Base-by-base conservation (phyloP, 2,888 invertebrate species). In the Bombyx huttoni region DNA sequence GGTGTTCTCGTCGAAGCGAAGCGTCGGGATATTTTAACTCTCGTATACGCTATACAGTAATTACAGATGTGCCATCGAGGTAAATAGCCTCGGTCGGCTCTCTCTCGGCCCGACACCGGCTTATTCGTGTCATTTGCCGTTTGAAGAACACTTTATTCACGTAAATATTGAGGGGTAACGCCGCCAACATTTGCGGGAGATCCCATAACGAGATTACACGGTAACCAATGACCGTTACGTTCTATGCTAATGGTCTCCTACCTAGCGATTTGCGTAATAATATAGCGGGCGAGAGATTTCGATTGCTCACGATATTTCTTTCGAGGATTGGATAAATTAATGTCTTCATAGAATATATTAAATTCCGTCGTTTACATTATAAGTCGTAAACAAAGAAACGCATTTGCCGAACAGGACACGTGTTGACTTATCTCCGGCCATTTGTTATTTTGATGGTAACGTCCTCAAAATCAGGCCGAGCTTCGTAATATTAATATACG, bases 41-140 rank as follows among this genome's bases (percentile, higher is more conserved):
- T 71, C 69, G 73, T 78, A 73, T 75, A 76, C 70, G 71, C 70
- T 72, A 69, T 70, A 73, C 74, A 78, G 78, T 86, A 85, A 85
- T 87, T 87, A 87, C 81, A 73, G 80, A 80, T 78, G 79, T 77
- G 77, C 73, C 69, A 73, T 75, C 70, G 78, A 77, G 80, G 79
- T 81, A 83, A 83, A 83, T 80, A 82, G 78, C 79, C 78, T 71
- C 58, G 56, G 62, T 61, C 61, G 62, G 62, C 60, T 74, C 75
- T 70, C 71, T 56, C 62, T 76, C 70, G 63, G 72, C 68, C 63
- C 63, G 57, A 68, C 67, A 70, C 73, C 68, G 61, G 62, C 65
- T 71, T 70, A 71, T 67, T 70, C 71, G 77, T 81, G 79, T 82
- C 82, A 81, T 81, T 80, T 73, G 66, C 68, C 67, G 72, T 74